phyloP scores from a whole-genome alignment of 2,113 vertebrate species.

The Lota lota region DNA sequence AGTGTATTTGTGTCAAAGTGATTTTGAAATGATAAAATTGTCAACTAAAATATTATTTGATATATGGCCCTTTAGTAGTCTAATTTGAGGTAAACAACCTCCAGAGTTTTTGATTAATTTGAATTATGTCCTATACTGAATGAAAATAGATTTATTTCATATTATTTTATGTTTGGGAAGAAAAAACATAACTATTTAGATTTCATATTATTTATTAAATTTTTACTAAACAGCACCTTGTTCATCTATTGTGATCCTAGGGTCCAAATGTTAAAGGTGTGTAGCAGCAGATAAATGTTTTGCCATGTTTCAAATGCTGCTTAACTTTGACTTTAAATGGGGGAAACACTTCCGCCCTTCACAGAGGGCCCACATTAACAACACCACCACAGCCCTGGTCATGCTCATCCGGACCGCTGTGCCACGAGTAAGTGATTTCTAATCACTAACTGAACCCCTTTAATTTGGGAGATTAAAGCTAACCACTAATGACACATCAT shows the following conservation, averaged over 20 bases:
- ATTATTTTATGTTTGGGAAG: neutral
- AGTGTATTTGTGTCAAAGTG: neutral
- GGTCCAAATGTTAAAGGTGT: too few relatives aligned
- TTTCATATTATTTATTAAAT: neutral
- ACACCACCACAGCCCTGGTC: conserved; percentile 19
- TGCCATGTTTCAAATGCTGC: too few relatives aligned
- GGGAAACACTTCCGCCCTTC: too few relatives aligned
- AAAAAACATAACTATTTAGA: neutral
- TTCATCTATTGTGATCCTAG: too few relatives aligned
- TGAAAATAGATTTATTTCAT: neutral
- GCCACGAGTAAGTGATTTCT: conserved; percentile 52
- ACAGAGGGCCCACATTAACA: too few relatives aligned
- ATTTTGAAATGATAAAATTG: neutral
- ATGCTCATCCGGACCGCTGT: conserved; percentile 47
- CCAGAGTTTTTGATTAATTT: neutral
- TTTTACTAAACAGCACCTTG: neutral
- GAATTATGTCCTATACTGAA: neutral
- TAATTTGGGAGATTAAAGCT: conserved; percentile 59
- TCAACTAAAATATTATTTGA: neutral
- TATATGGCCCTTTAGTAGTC: neutral
- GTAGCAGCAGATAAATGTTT: too few relatives aligned
- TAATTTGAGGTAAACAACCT: neutral
- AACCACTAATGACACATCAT: conserved; percentile 66
- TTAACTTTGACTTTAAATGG: too few relatives aligned
- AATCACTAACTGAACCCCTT: conserved; percentile 52